Conservation (phyloP, 2,113 vertebrate genomes). For the Chaenogobius annularis region DNA sequence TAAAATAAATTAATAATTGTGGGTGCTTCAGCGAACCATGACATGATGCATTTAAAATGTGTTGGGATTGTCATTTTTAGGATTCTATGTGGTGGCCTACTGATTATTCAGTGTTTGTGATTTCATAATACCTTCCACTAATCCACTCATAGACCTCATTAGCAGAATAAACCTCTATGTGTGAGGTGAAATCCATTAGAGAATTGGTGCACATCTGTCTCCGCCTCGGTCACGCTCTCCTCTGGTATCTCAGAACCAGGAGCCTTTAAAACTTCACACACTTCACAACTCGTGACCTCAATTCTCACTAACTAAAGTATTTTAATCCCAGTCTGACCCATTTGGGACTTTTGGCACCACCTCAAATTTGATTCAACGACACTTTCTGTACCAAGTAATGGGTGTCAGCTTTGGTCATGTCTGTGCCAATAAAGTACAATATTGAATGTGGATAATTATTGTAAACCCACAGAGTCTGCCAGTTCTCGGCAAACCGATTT, state of each 20-base stretch:
- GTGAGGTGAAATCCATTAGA: slow-evolving; percentile 50
- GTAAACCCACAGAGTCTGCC: background rate
- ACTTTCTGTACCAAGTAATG: background rate
- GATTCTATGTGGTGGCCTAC: background rate
- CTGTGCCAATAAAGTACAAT: too few relatives aligned
- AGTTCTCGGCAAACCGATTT: background rate
- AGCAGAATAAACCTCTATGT: slow-evolving; percentile 7
- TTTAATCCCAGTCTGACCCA: slow-evolving; percentile 19
- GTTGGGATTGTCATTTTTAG: background rate
- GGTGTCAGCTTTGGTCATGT: background rate
- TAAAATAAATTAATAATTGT: too few relatives aligned
- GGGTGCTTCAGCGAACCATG: background rate
- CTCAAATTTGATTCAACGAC: slow-evolving; percentile 8
- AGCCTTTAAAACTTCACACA: slow-evolving; percentile 16
- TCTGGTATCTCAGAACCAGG: slow-evolving; percentile 18
- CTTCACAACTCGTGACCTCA: slow-evolving; percentile 20
- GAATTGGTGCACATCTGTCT: slow-evolving; percentile 64
- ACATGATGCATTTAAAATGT: background rate
- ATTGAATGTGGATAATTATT: too few relatives aligned
- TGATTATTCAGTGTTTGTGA: slow-evolving; percentile 26
- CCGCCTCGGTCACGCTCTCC: slow-evolving; percentile 6
- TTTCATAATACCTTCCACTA: slow-evolving; percentile 21
- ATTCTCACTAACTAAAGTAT: slow-evolving; percentile 8
- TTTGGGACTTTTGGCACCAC: slow-evolving; percentile 8
- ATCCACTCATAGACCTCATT: slow-evolving; percentile 34